phyloP scores from a whole-genome alignment of 2,113 vertebrate genomes.

The Benitochromis conjunctus region DNA sequence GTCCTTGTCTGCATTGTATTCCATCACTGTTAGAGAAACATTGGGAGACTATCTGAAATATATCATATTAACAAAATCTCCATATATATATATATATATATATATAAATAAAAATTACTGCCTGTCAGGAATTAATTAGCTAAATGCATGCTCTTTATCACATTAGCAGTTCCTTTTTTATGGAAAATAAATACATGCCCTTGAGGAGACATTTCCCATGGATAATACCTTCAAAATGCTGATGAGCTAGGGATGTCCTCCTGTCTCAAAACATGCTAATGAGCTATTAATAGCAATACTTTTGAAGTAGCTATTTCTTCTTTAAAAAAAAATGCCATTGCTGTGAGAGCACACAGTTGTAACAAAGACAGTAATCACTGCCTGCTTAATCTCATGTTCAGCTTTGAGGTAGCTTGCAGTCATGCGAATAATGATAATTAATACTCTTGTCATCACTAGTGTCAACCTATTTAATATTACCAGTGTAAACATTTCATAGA shows the following conservation, averaged over 20 bases:
- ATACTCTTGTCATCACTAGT: conserved; percentile 45
- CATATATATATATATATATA: not conserved
- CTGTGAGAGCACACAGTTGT: conserved; percentile 13
- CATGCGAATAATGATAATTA: conserved; percentile 55
- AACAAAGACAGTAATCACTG: conserved; percentile 37
- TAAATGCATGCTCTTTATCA: not conserved
- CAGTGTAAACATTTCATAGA: conserved; percentile 52
- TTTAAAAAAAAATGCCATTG: conserved; percentile 12
- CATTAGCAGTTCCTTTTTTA: not conserved
- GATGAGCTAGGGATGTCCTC: not conserved
- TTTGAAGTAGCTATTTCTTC: conserved; percentile 3
- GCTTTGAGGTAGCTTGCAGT: conserved; percentile 37
- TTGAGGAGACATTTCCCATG: not conserved
- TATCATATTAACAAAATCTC: not conserved
- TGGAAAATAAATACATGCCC: not conserved
- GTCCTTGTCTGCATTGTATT: not conserved
- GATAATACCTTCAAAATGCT: not conserved
- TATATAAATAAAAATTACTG: no score
- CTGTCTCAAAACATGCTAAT: not conserved
- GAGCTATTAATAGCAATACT: not conserved
- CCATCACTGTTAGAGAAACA: not conserved
- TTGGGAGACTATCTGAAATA: not conserved
- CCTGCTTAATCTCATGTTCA: conserved; percentile 40
- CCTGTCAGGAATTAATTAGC: no score
- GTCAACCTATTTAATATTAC: conserved; percentile 58